phyloP scores from a whole-genome alignment of 2,113 vertebrate genomes.

The Elephas maximus region DNA sequence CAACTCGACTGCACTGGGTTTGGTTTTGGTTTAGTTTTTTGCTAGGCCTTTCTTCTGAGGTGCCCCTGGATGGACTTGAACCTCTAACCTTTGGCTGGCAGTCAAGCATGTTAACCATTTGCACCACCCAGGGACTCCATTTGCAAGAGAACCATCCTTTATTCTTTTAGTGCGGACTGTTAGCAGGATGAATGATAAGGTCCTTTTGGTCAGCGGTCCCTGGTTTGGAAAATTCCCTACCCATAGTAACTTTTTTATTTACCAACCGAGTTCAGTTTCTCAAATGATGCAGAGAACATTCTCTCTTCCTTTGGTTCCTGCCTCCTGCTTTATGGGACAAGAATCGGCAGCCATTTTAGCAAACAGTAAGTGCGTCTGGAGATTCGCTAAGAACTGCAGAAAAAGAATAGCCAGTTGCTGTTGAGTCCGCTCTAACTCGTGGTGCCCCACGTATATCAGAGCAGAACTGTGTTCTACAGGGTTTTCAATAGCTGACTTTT shows the following conservation, averaged over 20 bases:
- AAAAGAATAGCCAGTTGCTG: background rate
- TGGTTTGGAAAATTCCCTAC: background rate
- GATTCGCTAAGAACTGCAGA: background rate
- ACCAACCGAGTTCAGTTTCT: background rate
- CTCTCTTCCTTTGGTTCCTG: background rate
- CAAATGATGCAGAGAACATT: background rate
- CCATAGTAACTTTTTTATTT: background rate
- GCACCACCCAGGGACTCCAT: background rate
- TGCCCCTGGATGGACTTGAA: background rate
- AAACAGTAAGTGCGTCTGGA: background rate
- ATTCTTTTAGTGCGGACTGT: background rate
- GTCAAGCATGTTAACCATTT: background rate
- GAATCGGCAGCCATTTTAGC: background rate
- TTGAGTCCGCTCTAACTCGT: background rate
- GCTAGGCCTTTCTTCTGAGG: background rate
- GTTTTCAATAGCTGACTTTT: background rate
- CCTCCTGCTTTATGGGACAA: background rate
- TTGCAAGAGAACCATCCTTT: background rate
- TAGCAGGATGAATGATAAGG: background rate
- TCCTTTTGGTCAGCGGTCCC: background rate
- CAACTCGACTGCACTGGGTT: too few species aligned
- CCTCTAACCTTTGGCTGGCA: background rate
- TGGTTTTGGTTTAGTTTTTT: too few species aligned
- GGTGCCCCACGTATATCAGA: background rate
- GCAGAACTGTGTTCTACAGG: background rate